Percentiles rank a stretch among this genome's conserved stretches.
Conservation (phyloP, 2,888 invertebrate species). For the Macroteleia sp. region DNA sequence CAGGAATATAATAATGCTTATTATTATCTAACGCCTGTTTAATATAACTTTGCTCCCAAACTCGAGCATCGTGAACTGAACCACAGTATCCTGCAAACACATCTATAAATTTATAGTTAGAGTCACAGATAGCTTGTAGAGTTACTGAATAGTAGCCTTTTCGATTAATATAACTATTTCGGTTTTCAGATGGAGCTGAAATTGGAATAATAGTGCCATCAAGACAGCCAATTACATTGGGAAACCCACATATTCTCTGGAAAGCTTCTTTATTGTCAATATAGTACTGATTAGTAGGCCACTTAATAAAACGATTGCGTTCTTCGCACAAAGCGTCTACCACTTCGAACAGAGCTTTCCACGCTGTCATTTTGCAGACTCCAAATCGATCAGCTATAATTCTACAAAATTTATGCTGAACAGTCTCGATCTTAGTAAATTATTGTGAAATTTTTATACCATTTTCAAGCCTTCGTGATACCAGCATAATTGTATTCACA, state of each 20-base stretch:
- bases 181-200: neutral
- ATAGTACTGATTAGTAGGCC: neutral
- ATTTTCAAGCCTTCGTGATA: no score
- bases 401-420: no score
- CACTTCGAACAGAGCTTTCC: no score
- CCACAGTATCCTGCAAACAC: neutral
- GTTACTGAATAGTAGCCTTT: neutral
- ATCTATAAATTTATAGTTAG: neutral
- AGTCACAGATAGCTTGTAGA: conserved; percentile 1
- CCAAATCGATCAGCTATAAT: no score
- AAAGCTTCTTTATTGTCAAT: neutral
- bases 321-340: no score
- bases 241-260: neutral
- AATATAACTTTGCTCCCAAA: conserved; percentile 1
- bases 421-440: no score
- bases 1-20: neutral
- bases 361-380: no score
- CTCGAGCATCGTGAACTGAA: neutral
- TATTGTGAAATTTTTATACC: no score
- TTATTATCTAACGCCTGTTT: neutral
- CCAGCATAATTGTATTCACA: no score
- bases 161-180: conserved; percentile 2
- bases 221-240: neutral
- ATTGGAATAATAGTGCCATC: conserved; percentile 4
- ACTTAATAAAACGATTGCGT: no score